Conservation (phyloP, 2,888 invertebrate genomes). For the Nasonia oneida region DNA sequence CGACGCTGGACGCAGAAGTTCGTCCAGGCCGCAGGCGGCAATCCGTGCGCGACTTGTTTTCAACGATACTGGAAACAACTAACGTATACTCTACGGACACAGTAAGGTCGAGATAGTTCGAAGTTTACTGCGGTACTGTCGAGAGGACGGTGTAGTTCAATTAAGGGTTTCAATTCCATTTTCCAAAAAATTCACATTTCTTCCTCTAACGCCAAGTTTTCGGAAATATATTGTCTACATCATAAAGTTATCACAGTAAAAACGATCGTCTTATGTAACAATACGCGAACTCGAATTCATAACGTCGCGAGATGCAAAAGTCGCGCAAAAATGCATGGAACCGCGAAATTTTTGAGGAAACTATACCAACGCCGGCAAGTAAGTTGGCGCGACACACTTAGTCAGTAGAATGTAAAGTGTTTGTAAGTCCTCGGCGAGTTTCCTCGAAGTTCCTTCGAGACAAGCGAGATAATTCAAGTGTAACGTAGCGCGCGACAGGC, state of each 20-base stretch:
- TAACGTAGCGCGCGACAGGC: background rate
- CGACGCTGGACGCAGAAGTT: background rate
- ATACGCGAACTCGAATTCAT: background rate
- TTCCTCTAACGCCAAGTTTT: background rate
- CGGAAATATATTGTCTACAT: background rate
- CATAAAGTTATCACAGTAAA: too few relatives aligned
- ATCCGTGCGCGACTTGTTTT: background rate
- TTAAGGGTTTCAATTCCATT: background rate
- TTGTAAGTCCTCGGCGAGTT: background rate
- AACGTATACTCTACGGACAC: background rate
- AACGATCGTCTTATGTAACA: too few relatives aligned
- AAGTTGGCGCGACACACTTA: background rate
- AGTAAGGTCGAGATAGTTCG: background rate
- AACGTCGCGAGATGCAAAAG: background rate
- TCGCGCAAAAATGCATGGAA: background rate
- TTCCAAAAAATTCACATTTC: background rate
- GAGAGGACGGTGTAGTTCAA: background rate
- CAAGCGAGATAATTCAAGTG: background rate
- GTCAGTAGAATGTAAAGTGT: slow-evolving; percentile 6
- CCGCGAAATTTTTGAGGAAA: background rate
- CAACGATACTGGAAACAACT: background rate
- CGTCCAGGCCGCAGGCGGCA: background rate
- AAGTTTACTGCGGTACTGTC: background rate
- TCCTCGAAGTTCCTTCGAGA: background rate
- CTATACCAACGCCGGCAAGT: background rate